Evolutionary conservation across 2,888 invertebrate genomes (phyloP).

Genomic region (Thyatira batis): DNA sequence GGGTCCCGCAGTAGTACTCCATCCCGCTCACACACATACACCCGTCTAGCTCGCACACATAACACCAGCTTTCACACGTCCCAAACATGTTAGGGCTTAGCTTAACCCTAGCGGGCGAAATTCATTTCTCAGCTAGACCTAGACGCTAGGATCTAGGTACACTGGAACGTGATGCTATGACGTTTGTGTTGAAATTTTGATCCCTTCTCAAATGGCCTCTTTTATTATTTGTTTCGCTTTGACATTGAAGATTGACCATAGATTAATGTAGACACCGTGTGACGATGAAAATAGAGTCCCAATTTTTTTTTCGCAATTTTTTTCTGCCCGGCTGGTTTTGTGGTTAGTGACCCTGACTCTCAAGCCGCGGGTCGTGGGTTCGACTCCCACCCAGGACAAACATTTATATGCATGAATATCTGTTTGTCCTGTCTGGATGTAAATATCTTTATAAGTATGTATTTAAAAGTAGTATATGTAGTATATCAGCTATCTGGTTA

Average conservation of each 20-base stretch:
- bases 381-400: too few relatives aligned
- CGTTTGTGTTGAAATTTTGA: not conserved
- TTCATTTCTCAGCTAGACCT: conserved; percentile 1
- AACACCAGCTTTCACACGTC: conserved; percentile 7
- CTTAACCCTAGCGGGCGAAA: conserved; percentile 2
- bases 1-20: conserved; percentile 26
- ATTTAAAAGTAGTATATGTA: too few relatives aligned
- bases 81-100: conserved; percentile 1
- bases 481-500: too few relatives aligned
- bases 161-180: not conserved
- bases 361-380: too few relatives aligned
- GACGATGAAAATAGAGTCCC: too few relatives aligned
- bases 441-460: too few relatives aligned
- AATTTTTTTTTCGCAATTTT: too few relatives aligned
- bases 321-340: too few relatives aligned
- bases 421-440: too few relatives aligned
- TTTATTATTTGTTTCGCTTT: not conserved
- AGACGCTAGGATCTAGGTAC: not conserved
- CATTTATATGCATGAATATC: too few relatives aligned
- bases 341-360: too few relatives aligned
- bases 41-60: conserved; percentile 30
- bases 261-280: too few relatives aligned
- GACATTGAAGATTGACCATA: not conserved
- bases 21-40: conserved; percentile 28
- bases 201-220: not conserved